These are phyloP conservation scores for Selenia dentaria DNA, from an alignment of 2,888 invertebrate genomes.

Conservation along the genomic window DNA sequence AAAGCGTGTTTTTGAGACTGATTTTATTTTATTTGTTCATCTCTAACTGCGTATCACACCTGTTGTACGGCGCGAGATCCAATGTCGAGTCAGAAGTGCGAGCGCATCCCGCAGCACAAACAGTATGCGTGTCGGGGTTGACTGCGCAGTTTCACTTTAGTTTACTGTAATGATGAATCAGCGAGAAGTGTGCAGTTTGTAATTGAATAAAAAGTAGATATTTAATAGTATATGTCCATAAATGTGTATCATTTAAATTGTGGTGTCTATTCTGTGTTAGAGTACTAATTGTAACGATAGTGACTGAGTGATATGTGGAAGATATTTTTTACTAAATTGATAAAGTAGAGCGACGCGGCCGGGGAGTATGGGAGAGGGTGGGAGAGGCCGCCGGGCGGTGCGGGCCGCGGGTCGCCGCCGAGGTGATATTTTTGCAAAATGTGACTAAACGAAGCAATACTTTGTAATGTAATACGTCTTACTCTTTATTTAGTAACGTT, in stretches of 20 bases:
- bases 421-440: constrained; percentile 89
- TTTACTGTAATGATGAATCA: constrained; percentile 54
- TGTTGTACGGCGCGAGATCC: too few species aligned
- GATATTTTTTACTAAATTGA: constrained; percentile 77
- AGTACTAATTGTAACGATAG: constrained; percentile 74
- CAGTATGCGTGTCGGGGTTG: too few species aligned
- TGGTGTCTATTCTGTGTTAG: constrained; percentile 83
- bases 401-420: constrained; percentile 36
- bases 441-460: constrained; percentile 91
- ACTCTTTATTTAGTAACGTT: constrained; percentile 79
- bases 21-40: constrained; percentile 41
- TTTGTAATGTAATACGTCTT: constrained; percentile 88
- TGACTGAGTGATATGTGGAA: constrained; percentile 75
- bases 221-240: constrained; percentile 79
- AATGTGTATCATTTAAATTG: constrained; percentile 82
- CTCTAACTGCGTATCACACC: constrained; percentile 35
- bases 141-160: not conserved
- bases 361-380: constrained; percentile 26
- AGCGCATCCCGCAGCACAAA: too few species aligned
- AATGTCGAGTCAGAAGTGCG: too few species aligned
- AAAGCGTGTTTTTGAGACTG: constrained; percentile 61
- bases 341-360: constrained; percentile 47
- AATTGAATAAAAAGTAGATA: constrained; percentile 66
- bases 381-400: constrained; percentile 44
- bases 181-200: constrained; percentile 63